phyloP scores from a whole-genome alignment of 2,888 invertebrate genomes.

The Anthrax anthrax region DNA sequence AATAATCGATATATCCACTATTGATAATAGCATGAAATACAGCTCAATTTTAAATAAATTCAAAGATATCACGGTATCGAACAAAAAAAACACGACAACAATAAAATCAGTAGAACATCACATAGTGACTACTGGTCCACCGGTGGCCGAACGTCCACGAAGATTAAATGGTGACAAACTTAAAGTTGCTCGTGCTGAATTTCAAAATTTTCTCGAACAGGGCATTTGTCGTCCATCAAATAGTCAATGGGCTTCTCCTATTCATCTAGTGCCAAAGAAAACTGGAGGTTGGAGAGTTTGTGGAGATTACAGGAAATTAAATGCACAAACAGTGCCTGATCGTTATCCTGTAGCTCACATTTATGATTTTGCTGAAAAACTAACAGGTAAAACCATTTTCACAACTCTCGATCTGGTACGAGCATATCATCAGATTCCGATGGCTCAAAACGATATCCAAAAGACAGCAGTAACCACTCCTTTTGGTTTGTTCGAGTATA shows the following conservation, averaged over 20 bases:
- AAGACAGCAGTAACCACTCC: slow-evolving; percentile 8
- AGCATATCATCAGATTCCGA: slow-evolving; percentile 18
- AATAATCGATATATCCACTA: background rate
- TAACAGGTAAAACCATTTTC: slow-evolving; percentile 10
- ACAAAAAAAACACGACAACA: too few relatives aligned
- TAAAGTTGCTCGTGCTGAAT: too few relatives aligned
- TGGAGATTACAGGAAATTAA: slow-evolving; percentile 20
- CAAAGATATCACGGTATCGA: too few relatives aligned
- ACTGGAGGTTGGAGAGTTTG: slow-evolving; percentile 16
- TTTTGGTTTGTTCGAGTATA: slow-evolving; percentile 4
- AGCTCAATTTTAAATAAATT: slow-evolving; percentile 8
- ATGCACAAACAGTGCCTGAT: slow-evolving; percentile 21
- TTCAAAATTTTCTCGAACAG: too few relatives aligned
- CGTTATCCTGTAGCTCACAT: too few relatives aligned
- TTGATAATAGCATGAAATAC: background rate
- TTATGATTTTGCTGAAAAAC: slow-evolving; percentile 21
- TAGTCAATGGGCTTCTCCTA: slow-evolving; percentile 9
- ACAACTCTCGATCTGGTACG: slow-evolving; percentile 15
- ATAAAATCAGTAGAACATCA: slow-evolving; percentile 6
- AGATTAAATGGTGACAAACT: slow-evolving; percentile 15
- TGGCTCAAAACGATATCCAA: slow-evolving; percentile 4
- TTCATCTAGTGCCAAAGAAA: slow-evolving; percentile 16
- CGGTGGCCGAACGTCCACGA: slow-evolving; percentile 11
- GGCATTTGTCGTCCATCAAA: slow-evolving; percentile 30
- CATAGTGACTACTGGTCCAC: slow-evolving; percentile 9